These are phyloP conservation scores for Bubo scandiacus DNA, from an alignment of 2,113 vertebrate species.

Conservation along the genomic window DNA sequence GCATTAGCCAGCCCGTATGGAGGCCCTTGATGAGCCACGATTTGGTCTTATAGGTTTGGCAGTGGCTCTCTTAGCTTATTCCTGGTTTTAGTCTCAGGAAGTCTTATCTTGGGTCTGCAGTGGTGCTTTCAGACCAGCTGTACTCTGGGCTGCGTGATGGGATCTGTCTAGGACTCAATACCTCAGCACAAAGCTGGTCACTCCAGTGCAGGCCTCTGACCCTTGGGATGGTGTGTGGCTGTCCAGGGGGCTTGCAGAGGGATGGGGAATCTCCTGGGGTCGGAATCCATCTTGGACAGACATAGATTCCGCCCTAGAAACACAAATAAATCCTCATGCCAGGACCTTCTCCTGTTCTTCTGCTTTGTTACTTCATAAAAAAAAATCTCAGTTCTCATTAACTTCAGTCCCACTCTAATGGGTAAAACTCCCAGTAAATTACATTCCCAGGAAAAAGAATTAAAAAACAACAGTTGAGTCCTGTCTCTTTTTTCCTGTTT, in stretches of 20 bases:
- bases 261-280: not conserved
- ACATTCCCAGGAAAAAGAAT: not conserved
- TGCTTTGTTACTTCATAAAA: not conserved
- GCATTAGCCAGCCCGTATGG: not conserved
- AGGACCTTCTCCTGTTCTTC: not conserved
- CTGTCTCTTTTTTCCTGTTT: not conserved
- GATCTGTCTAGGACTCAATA: not conserved
- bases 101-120: not conserved
- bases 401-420: not conserved
- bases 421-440: not conserved
- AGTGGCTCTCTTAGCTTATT: not conserved
- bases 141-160: not conserved
- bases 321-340: not conserved
- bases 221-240: not conserved
- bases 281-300: not conserved
- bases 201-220: not conserved
- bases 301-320: not conserved
- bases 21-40: not conserved
- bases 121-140: not conserved
- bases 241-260: not conserved
- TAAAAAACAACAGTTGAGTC: not conserved
- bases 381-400: constrained; percentile 3
- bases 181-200: not conserved
- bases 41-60: not conserved
- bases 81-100: not conserved